Evolutionary conservation across 2,797 vertebrate species (phyloP).

Genomic region (Pelodytes ibericus): DNA sequence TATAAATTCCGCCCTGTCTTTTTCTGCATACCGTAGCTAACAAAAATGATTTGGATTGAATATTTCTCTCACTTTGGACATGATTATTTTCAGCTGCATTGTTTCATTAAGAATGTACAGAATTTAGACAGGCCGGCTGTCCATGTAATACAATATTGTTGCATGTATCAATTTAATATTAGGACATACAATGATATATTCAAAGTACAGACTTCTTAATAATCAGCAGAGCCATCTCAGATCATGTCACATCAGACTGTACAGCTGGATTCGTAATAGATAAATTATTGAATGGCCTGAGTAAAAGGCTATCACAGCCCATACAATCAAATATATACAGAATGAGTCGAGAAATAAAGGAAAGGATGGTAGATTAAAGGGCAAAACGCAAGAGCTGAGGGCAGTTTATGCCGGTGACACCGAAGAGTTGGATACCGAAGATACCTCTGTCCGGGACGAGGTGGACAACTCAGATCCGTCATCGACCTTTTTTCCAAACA

Average conservation of each 20-base stretch:
- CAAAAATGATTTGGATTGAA: too few relatives aligned
- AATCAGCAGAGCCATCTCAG: not conserved
- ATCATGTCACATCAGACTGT: not conserved
- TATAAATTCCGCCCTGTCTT: too few relatives aligned
- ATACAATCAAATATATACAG: constrained; percentile 28
- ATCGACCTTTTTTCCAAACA: constrained; percentile 85
- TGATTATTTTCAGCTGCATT: not conserved
- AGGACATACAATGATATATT: constrained; percentile 20
- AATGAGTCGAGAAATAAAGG: constrained; percentile 29
- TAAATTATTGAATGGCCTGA: constrained; percentile 12
- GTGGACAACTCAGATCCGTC: constrained; percentile 83
- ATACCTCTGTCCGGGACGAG: constrained; percentile 85
- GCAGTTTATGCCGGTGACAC: constrained; percentile 81
- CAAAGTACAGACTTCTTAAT: too few relatives aligned
- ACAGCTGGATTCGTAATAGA: not conserved
- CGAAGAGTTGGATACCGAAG: constrained; percentile 72
- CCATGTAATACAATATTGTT: not conserved
- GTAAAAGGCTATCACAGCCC: constrained; percentile 10
- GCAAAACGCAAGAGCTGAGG: not conserved
- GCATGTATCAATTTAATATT: constrained; percentile 15
- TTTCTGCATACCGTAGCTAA: too few relatives aligned
- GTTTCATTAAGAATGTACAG: not conserved
- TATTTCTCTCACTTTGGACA: too few relatives aligned
- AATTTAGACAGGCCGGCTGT: constrained; percentile 25
- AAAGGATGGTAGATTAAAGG: not conserved